Percentiles rank a stretch among this genome's conserved stretches.
Evolutionary conservation across 2,113 vertebrate species (phyloP).

Genomic region (Seriola quinqueradiata): DNA sequence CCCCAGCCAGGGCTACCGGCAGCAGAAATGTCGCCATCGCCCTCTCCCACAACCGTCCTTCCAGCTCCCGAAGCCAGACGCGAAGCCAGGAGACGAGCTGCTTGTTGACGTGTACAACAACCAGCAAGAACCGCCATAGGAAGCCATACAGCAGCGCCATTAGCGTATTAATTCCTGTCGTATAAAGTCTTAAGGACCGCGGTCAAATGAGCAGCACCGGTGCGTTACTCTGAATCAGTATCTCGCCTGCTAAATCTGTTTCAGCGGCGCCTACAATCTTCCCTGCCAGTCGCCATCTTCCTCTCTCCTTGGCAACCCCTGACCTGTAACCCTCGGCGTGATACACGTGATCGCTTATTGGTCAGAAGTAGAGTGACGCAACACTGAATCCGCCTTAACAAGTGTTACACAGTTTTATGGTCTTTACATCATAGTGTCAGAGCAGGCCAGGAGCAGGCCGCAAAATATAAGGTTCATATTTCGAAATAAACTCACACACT

Average conservation of each 20-base stretch:
- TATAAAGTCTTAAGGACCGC: not conserved
- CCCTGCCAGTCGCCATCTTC: conserved; percentile 85
- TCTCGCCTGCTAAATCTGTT: not conserved
- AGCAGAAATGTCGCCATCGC: conserved; percentile 81
- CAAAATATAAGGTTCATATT: too few species aligned
- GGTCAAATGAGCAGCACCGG: not conserved
- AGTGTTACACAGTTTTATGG: too few species aligned
- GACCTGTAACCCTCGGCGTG: conserved; percentile 76
- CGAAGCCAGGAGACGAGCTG: conserved; percentile 86
- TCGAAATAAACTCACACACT: too few species aligned
- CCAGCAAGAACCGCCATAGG: conserved; percentile 88
- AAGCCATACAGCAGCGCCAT: conserved; percentile 89
- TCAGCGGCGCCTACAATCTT: conserved; percentile 71
- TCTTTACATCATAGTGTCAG: too few species aligned
- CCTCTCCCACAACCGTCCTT: conserved; percentile 85
- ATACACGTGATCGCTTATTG: conserved; percentile 84
- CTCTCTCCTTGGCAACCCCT: conserved; percentile 72
- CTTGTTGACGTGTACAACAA: conserved; percentile 86
- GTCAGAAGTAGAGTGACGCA: conserved; percentile 40
- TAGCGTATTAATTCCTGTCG: not conserved
- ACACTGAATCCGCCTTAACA: not conserved
- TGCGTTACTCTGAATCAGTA: conserved; percentile 6
- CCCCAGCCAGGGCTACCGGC: conserved; percentile 69
- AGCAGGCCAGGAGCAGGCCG: too few species aligned
- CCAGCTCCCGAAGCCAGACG: conserved; percentile 80